phyloP scores from a whole-genome alignment of 1,140 invertebrate genomes.

The Danaus melanippus region DNA sequence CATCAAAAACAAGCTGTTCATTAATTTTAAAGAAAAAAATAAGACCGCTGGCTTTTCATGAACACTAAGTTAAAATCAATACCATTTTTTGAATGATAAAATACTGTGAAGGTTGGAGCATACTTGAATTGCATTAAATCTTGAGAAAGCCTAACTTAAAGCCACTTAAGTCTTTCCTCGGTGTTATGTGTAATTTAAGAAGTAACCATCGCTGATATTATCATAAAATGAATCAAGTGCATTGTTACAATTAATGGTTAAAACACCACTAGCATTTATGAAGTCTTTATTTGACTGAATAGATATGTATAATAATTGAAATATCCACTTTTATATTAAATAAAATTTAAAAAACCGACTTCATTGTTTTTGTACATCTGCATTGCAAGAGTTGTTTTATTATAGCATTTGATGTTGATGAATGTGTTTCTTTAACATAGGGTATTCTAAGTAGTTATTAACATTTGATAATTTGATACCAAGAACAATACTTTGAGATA shows the following conservation, averaged over 20 bases:
- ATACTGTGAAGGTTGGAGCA: no score
- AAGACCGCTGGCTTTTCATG: conserved; percentile 27
- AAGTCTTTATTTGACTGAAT: conserved; percentile 58
- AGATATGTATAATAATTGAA: conserved; percentile 52
- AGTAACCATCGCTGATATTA: conserved; percentile 16
- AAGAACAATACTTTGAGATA: no score
- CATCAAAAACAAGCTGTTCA: conserved; percentile 67
- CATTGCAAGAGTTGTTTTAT: neutral
- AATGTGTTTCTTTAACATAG: no score
- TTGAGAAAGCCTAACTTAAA: conserved; percentile 26
- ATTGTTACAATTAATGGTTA: conserved; percentile 13
- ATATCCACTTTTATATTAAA: conserved; percentile 55
- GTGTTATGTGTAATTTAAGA: conserved; percentile 18
- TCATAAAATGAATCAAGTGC: conserved; percentile 7
- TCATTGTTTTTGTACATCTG: conserved; percentile 12
- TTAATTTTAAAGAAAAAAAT: conserved; percentile 31
- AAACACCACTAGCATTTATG: conserved; percentile 48
- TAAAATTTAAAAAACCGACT: conserved; percentile 38
- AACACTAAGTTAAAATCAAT: conserved; percentile 22
- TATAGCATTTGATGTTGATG: no score
- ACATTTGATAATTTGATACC: no score
- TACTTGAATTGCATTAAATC: conserved; percentile 7
- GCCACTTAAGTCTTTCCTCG: conserved; percentile 20
- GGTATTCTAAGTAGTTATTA: no score
- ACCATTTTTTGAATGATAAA: no score